Conservation (phyloP, 2,888 invertebrate species). For the Drosophila flavopinicola region DNA sequence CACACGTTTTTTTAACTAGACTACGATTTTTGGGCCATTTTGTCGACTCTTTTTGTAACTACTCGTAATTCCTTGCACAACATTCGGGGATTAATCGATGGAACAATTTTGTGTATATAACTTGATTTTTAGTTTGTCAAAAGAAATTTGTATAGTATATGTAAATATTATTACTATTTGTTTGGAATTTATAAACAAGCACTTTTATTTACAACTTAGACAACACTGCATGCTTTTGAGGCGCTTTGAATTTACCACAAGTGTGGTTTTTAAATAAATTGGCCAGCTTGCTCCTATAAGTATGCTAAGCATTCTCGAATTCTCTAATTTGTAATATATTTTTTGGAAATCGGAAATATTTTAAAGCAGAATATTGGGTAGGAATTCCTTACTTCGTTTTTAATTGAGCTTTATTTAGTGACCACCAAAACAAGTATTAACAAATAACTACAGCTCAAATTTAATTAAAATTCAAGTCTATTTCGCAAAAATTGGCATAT, state of each 20-base stretch:
- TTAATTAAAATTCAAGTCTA: no score
- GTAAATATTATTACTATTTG: neutral
- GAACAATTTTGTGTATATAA: conserved; percentile 14
- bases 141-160: neutral
- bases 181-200: neutral
- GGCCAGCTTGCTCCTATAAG: neutral
- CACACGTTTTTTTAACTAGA: conserved; percentile 33
- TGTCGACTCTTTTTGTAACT: conserved; percentile 17
- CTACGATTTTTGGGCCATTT: conserved; percentile 38
- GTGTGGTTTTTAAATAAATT: neutral
- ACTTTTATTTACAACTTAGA: neutral
- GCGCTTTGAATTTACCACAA: neutral
- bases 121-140: neutral
- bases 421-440: no score
- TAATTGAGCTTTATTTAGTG: neutral
- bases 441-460: no score
- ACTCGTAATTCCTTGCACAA: conserved; percentile 28
- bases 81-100: conserved; percentile 23
- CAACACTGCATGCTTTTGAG: neutral
- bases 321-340: no score
- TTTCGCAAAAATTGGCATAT: no score
- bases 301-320: no score
- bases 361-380: no score
- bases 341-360: no score
- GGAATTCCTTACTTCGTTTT: no score